A percentile compares a stretch with the other conserved stretches of the same genome.
These are phyloP conservation scores for Callionymus lyra DNA, from an alignment of 2,113 vertebrate genomes.

Conservation along the genomic window DNA sequence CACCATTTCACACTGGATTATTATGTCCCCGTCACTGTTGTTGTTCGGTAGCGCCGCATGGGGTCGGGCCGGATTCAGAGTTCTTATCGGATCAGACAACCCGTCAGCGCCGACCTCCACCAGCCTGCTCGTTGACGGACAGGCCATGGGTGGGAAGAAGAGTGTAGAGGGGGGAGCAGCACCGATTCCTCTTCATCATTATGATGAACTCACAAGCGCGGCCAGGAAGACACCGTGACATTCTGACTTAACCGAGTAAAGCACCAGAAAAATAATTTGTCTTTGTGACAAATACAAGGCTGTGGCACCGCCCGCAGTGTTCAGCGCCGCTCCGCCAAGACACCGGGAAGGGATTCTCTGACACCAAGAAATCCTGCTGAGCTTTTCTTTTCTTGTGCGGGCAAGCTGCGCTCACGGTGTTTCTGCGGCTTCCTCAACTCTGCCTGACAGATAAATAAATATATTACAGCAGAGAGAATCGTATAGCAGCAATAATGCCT, in stretches of 20 bases:
- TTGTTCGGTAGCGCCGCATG: no score
- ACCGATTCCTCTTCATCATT: constrained; percentile 21
- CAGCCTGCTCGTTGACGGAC: no score
- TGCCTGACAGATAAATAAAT: neutral
- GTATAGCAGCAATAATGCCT: no score
- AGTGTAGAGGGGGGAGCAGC: no score
- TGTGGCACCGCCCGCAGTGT: constrained; percentile 23
- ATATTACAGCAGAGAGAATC: no score
- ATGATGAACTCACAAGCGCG: constrained; percentile 6
- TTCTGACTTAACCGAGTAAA: constrained; percentile 3
- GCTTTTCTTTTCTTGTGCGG: constrained; percentile 21
- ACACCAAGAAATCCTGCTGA: constrained; percentile 39
- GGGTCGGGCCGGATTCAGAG: no score
- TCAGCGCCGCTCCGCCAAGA: constrained; percentile 42
- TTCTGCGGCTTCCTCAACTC: constrained; percentile 25
- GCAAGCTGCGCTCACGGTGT: constrained; percentile 20
- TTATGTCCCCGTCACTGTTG: no score
- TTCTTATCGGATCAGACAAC: no score
- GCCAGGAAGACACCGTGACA: neutral
- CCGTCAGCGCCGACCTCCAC: no score
- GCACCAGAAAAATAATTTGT: constrained; percentile 16
- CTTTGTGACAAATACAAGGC: constrained; percentile 16
- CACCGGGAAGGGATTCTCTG: constrained; percentile 42
- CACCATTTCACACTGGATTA: no score
- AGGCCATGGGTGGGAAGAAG: no score